These are phyloP conservation scores for Sakesphorus luctuosus DNA, from an alignment of 2,113 vertebrate species.

Conservation along the genomic window DNA sequence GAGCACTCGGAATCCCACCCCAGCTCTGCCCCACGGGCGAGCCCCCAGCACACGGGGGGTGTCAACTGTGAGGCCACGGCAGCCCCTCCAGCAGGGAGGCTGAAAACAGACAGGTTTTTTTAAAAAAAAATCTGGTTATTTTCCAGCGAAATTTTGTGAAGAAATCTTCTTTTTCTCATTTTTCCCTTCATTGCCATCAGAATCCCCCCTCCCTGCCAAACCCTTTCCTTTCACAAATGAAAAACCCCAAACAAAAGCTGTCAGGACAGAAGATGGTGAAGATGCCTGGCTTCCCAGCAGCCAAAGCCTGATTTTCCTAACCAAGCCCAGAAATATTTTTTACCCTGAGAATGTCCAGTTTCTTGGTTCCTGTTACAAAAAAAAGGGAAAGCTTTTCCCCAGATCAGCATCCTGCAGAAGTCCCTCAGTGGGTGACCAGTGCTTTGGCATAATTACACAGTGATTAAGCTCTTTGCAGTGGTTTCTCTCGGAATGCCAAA, in stretches of 20 bases:
- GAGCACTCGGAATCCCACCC: neutral
- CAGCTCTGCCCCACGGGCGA: fast-evolving
- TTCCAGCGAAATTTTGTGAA: neutral
- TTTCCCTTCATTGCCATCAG: neutral
- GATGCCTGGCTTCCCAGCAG: neutral
- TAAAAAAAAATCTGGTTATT: neutral
- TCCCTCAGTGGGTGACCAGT: neutral
- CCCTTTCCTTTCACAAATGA: conserved; percentile 23
- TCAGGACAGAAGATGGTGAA: conserved; percentile 52
- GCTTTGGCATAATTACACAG: neutral
- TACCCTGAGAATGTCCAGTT: conserved; percentile 1
- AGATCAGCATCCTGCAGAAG: neutral
- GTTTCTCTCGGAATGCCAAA: neutral
- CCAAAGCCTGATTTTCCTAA: neutral
- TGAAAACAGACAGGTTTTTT: neutral
- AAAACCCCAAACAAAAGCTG: conserved; percentile 63
- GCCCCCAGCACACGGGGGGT: fast-evolving
- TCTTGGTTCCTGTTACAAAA: neutral
- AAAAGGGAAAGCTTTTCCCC: neutral
- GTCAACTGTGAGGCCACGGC: fast-evolving
- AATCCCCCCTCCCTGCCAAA: conserved; percentile 11
- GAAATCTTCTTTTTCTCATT: neutral
- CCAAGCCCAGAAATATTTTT: neutral
- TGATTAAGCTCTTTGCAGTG: neutral
- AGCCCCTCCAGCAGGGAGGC: neutral